Base-by-base conservation (phyloP, 2,113 vertebrate genomes). In the Limanda limanda region DNA sequence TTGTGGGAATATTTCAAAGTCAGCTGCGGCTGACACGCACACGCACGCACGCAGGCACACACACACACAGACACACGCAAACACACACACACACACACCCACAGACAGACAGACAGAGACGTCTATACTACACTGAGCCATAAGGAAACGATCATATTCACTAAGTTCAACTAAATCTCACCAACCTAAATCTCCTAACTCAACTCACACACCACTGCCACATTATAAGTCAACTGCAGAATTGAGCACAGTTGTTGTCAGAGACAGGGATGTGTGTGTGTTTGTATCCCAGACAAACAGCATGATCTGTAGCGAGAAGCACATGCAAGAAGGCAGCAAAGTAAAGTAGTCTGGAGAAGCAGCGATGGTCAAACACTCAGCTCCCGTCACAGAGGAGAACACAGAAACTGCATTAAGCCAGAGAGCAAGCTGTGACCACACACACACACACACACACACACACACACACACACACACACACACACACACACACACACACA, bases 311-410 rank as follows among this genome's bases (percentile, higher is more conserved):
- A 68, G 59, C 23, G 1, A 63, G 31, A 78, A 85, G 72, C 70
- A 12, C 83, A 88, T 86, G 84, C 91, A 85, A 65, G 47, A 48
- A 76, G 35, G 68, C 23, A 66, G 68, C 63, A 56, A 23, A 59
- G 42, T 20, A 13, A 60, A 68, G 8, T 6, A 57, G 21, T n/a
- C 40, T 11, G 51, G 35, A 70, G 35, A 67, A 78, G 62, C 71
- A 56, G 51, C 35, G 12, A 10, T 42, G 55, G 9, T 60, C 15
- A 58, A 3, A 59, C 2, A 47, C 66, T 52, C 6, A 52, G 47
- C 57, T 45, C 4, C 9, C 18, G 27, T 74, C 18, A 27, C 0
- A 12, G 35, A 37, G 35, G 14, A 63, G 25, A 61, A 42, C 25
- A 54, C 51, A 68, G 4, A 75, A 58, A 54, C 27, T 62, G 61